Percentiles rank a stretch among this genome's conserved stretches.
These are phyloP conservation scores for Apus apus DNA, from an alignment of 2,113 vertebrate species.

Conservation along the genomic window DNA sequence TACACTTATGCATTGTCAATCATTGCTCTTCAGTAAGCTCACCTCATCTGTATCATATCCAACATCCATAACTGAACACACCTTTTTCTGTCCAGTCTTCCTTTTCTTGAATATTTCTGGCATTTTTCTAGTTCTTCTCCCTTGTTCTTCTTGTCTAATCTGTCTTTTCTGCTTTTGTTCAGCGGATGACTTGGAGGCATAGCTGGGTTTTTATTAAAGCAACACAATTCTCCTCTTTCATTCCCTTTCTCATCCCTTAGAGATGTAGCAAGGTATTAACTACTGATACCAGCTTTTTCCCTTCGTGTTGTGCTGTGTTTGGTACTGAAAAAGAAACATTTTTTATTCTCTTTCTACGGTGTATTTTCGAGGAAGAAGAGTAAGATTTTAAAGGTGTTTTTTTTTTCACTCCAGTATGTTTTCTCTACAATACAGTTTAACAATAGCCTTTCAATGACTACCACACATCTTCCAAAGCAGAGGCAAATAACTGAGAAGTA, in stretches of 20 bases:
- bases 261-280: background rate
- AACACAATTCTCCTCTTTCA: background rate
- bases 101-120: background rate
- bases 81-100: background rate
- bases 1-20: background rate
- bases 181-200: slow-evolving; percentile 4
- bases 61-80: background rate
- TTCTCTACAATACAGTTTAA: background rate
- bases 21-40: background rate
- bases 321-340: background rate
- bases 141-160: background rate
- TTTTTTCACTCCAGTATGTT: background rate
- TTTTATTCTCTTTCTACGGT: background rate
- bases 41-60: background rate
- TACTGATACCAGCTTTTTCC: background rate
- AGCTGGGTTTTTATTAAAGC: background rate
- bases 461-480: background rate
- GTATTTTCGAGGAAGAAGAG: background rate
- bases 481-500: background rate
- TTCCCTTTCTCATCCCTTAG: background rate
- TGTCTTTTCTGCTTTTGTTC: background rate
- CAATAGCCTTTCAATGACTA: background rate
- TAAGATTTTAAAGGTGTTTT: background rate
- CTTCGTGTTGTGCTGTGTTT: background rate
- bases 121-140: background rate